These are phyloP conservation scores for Drosophila simulans DNA, from an alignment of 1,140 invertebrate genomes.

Conservation along the genomic window DNA sequence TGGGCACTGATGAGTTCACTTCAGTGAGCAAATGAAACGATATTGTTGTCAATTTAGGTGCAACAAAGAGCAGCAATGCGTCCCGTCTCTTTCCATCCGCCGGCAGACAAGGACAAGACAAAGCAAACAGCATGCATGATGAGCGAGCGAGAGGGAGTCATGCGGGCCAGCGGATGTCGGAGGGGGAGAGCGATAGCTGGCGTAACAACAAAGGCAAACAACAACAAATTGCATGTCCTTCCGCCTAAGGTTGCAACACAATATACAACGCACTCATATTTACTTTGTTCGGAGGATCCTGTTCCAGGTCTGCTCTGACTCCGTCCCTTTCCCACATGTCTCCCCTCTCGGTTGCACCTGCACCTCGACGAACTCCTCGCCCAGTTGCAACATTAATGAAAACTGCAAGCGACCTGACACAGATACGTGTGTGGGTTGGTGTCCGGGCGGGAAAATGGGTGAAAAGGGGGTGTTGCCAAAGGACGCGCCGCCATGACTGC, in stretches of 20 bases:
- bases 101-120: constrained; percentile 59
- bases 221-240: constrained; percentile 82
- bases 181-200: background rate
- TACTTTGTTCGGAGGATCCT: constrained; percentile 57
- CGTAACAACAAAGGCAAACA: constrained; percentile 70
- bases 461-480: constrained; percentile 10
- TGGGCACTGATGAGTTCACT: constrained; percentile 78
- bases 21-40: constrained; percentile 82
- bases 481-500: constrained; percentile 23
- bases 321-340: background rate
- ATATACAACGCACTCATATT: constrained; percentile 79
- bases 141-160: constrained; percentile 14
- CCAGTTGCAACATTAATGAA: constrained; percentile 70
- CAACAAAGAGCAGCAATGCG: constrained; percentile 75
- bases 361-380: constrained; percentile 12
- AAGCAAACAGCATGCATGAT: constrained; percentile 77
- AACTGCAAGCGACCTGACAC: constrained; percentile 71
- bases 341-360: constrained; percentile 8
- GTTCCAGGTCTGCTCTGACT: constrained; percentile 20
- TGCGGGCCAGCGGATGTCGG: background rate
- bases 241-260: constrained; percentile 75
- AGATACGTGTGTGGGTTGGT: constrained; percentile 21
- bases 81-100: background rate
- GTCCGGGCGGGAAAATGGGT: constrained; percentile 1
- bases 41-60: constrained; percentile 83